A percentile compares a stretch with the other conserved stretches of the same genome.
Evolutionary conservation across 2,113 vertebrate species (phyloP).

Genomic region (Coryphaenoides rupestris): DNA sequence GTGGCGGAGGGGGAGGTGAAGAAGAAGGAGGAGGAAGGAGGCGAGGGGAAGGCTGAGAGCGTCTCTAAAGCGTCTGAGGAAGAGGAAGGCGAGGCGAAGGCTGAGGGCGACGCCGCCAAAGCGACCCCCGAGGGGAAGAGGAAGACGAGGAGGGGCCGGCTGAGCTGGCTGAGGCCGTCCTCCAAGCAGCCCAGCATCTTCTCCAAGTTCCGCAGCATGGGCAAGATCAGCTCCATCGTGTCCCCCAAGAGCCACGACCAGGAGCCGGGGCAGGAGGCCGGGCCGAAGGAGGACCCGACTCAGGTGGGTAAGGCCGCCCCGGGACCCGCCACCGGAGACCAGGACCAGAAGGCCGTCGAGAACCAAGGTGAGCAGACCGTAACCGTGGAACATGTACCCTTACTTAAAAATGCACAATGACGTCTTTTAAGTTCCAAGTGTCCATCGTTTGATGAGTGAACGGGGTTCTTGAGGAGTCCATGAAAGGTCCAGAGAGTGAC

Average conservation of each 20-base stretch:
- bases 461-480: no score
- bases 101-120: slow-evolving; percentile 28
- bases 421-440: no score
- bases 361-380: slow-evolving; percentile 40
- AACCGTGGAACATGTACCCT: no score
- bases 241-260: slow-evolving; percentile 66
- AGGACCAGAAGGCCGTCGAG: slow-evolving; percentile 13
- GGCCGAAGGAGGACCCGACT: slow-evolving; percentile 36
- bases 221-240: slow-evolving; percentile 76
- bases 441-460: no score
- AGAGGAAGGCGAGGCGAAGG: slow-evolving; percentile 33
- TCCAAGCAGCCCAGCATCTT: slow-evolving; percentile 94
- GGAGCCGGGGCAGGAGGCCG: slow-evolving; percentile 44
- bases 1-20: neutral
- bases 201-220: slow-evolving; percentile 90
- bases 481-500: neutral
- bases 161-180: slow-evolving; percentile 85
- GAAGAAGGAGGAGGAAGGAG: slow-evolving; percentile 13
- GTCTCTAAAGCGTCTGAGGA: neutral
- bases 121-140: slow-evolving; percentile 74
- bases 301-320: neutral
- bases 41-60: slow-evolving; percentile 20
- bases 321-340: neutral
- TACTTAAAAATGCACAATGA: no score
- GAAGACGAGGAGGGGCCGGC: slow-evolving; percentile 76